Percentiles rank a stretch among this genome's conserved stretches.
Evolutionary conservation across 2,888 invertebrate species (phyloP).

Genomic region (Eilema depressum): DNA sequence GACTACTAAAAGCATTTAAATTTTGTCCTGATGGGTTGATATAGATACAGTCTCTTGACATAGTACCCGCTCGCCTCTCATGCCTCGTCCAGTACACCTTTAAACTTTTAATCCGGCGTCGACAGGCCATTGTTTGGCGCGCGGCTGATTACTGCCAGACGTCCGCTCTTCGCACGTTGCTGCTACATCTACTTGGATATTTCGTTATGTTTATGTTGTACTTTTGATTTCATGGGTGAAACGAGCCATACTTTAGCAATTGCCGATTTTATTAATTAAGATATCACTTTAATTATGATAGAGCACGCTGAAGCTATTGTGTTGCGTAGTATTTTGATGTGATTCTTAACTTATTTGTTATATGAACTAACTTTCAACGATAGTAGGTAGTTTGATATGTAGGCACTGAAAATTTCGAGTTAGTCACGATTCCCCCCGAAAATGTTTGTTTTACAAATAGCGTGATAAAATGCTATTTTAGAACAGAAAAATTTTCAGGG

Average conservation of each 20-base stretch:
- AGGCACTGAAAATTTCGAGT: too few relatives aligned
- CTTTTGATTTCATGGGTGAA: conserved; percentile 11
- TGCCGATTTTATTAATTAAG: neutral
- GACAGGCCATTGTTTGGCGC: conserved; percentile 72
- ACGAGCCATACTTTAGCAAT: neutral
- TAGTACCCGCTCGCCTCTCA: conserved; percentile 32
- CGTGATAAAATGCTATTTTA: too few relatives aligned
- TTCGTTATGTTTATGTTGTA: conserved; percentile 15
- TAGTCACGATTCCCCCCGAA: too few relatives aligned
- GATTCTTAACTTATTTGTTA: too few relatives aligned
- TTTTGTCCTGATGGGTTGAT: too few relatives aligned
- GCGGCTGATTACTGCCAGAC: conserved; percentile 71
- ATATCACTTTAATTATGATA: neutral
- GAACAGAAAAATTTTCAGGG: too few relatives aligned
- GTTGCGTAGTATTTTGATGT: too few relatives aligned
- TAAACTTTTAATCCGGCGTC: conserved; percentile 80
- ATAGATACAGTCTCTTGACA: neutral
- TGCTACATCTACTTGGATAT: conserved; percentile 28
- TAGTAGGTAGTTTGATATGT: too few relatives aligned
- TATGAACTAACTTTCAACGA: too few relatives aligned
- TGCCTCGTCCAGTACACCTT: conserved; percentile 45
- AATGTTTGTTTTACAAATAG: too few relatives aligned
- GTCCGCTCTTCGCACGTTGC: conserved; percentile 43
- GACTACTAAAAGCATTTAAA: too few relatives aligned
- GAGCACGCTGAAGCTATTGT: too few relatives aligned